Evolutionary conservation across 2,888 invertebrate species (phyloP).

Genomic region (Aspidiotus destructor): DNA sequence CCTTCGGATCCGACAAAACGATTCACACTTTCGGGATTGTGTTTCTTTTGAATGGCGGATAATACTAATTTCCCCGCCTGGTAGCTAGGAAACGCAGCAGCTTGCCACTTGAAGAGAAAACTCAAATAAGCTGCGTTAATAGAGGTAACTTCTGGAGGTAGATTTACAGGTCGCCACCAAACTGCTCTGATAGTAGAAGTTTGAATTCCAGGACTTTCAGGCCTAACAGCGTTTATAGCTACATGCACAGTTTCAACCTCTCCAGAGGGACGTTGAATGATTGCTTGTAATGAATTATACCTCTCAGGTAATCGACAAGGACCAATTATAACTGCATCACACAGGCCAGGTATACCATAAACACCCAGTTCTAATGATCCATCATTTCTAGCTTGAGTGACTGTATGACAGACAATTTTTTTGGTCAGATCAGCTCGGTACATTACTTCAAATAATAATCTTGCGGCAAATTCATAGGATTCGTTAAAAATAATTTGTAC

Average conservation of each 20-base stretch:
- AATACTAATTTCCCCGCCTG: too few species aligned
- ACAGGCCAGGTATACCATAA: slow-evolving; percentile 23
- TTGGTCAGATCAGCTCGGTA: slow-evolving; percentile 23
- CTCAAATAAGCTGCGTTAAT: slow-evolving; percentile 1
- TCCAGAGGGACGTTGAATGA: background rate
- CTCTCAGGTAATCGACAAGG: slow-evolving; percentile 1
- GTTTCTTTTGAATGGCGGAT: too few species aligned
- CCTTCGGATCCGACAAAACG: too few species aligned
- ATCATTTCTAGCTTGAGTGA: background rate
- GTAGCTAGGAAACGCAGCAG: too few species aligned
- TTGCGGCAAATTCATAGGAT: background rate
- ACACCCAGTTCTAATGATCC: slow-evolving; percentile 8
- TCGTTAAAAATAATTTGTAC: background rate
- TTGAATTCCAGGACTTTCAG: background rate
- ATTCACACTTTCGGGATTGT: too few species aligned
- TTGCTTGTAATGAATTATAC: background rate
- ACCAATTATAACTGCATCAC: slow-evolving; percentile 13
- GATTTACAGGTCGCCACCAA: background rate
- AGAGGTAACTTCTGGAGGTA: background rate
- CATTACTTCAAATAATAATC: slow-evolving; percentile 14
- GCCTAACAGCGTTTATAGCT: background rate
- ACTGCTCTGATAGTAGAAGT: background rate
- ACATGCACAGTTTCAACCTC: background rate
- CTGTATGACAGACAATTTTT: slow-evolving; percentile 18
- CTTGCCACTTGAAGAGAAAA: background rate